Evolutionary conservation across 1,140 invertebrate genomes (phyloP), one percentile per base, ranked within the genome.

Genomic region (Radopholus similis): DNA sequence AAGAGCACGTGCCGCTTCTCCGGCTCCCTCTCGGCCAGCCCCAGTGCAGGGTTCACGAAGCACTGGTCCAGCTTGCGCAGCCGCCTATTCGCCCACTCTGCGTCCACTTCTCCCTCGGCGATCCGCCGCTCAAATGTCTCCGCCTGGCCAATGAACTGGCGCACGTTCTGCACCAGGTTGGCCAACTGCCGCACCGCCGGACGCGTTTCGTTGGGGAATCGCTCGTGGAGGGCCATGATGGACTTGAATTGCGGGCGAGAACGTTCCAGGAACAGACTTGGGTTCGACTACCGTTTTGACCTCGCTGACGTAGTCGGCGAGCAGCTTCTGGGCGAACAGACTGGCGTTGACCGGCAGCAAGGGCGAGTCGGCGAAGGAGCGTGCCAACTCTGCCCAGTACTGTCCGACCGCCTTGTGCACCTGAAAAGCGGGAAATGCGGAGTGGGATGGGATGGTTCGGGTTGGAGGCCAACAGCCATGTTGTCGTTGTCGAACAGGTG

Each of bases 321-420:
- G 49, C 18, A 77, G 32, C 11, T 42, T 56, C n/a, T 74, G 32
- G 18, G 74, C 64, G 62, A 75, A 68, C 28, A 59, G 37, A 1
- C 57, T 66, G 15, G 68, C 75, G 49, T 83, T 83, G 35, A 85
- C 80, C 4, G 84, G 84, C 8, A 85, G 60, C 40, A 84, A 64
- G 9, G 83, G 66, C 5, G 80, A 75, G 64, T 85, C 84, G 9
- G 83, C 78, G 47, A 85, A 74, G 30, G 66, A 66, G 6, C 83
- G 62, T 3, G 77, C 74, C 58, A 85, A 57, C 60, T 85, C 83
- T 6, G 72, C 74, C 74, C 76, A 79, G 15, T 83, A 74, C 23
- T 80, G 78, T 21, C 76, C 79, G 4, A 85, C 69, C 0, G 84
- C 83, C 38, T 51, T 66, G 60, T 84, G 83, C 32, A 78, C 71